These are phyloP conservation scores for Enteromius afrohamiltoni DNA, from an alignment of 2,797 vertebrate species.

Conservation along the genomic window DNA sequence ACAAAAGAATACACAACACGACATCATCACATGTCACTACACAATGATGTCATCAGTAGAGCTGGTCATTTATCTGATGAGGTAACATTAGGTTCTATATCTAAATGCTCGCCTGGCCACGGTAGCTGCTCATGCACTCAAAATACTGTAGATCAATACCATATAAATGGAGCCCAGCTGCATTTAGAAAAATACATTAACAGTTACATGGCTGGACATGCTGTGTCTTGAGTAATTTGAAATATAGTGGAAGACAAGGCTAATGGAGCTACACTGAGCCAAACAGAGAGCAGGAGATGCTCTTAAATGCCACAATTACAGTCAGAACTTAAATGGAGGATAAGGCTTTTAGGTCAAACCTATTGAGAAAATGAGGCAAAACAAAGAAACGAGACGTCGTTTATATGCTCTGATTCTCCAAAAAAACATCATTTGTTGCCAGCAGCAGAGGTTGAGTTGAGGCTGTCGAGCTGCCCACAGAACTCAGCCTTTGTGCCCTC, in stretches of 20 bases:
- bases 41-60: conserved; percentile 31
- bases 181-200: conserved; percentile 24
- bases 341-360: conserved; percentile 44
- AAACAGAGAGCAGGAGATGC: conserved; percentile 13
- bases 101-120: conserved; percentile 45
- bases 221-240: conserved; percentile 28
- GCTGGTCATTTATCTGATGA: conserved; percentile 43
- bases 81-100: conserved; percentile 43
- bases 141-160: conserved; percentile 52
- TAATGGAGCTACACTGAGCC: conserved; percentile 10
- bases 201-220: conserved; percentile 18
- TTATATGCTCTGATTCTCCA: conserved; percentile 66
- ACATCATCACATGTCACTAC: conserved; percentile 21
- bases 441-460: conserved; percentile 90
- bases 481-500: conserved; percentile 88
- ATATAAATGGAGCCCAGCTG: conserved; percentile 46
- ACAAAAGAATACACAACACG: neutral
- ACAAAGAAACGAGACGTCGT: neutral
- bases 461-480: conserved; percentile 91
- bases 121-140: conserved; percentile 45
- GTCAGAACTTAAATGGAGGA: neutral
- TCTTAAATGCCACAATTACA: conserved; percentile 5
- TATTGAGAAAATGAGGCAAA: conserved; percentile 2
- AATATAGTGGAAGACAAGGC: conserved; percentile 25
- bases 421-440: conserved; percentile 74